Evolutionary conservation across 2,888 invertebrate genomes (phyloP), one percentile per base, ranked within the genome.

Genomic region (Adineta ricciae): DNA sequence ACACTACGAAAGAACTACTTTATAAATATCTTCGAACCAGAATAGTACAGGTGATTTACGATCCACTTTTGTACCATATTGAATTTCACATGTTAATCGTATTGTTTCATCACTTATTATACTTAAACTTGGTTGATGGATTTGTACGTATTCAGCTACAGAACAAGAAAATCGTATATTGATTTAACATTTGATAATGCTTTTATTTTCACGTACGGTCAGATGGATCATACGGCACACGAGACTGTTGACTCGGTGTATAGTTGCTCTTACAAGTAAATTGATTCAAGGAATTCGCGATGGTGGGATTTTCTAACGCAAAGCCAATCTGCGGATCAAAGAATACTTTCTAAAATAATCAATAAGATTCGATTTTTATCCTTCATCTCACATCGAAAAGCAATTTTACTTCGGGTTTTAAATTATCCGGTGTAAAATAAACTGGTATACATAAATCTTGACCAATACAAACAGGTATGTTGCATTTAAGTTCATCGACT

Each of bases 291-390:
- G 0, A 3, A 64, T 32, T 64, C 5, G 32, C 4, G 27, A 32
- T 64, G 16, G 11, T 21, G 11, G 73, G 41, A 41, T 41, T 41
- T 78, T 78, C 41, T 7, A 78, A 24, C 11, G 41, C 73, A 78
- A 78, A 78, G 14, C 73, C 73, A 78, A 78, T 78, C 32, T 78
- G 73, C 21, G 73, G 73, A 78, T 78, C 73, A 41, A 78, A 78
- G 32, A 41, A 41, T 2, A 78, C 41, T 78, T 78, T 41, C 73
- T 78, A 41, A 41, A 78, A n/a, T 11, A 24, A 78, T 7, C 32
- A 36, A 38, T 2, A 14, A 36, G 21, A 41, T 78, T 41, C 0
- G 4, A 32, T 64, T n/a, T 5, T 32, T 32, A 7, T 64, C 32
- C 46, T 1, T 27, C 2, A 32, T 27, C 16, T n/a, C n/a, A n/a